Evolutionary conservation across 2,113 vertebrate genomes (phyloP).

Genomic region (Oenanthe melanoleuca): DNA sequence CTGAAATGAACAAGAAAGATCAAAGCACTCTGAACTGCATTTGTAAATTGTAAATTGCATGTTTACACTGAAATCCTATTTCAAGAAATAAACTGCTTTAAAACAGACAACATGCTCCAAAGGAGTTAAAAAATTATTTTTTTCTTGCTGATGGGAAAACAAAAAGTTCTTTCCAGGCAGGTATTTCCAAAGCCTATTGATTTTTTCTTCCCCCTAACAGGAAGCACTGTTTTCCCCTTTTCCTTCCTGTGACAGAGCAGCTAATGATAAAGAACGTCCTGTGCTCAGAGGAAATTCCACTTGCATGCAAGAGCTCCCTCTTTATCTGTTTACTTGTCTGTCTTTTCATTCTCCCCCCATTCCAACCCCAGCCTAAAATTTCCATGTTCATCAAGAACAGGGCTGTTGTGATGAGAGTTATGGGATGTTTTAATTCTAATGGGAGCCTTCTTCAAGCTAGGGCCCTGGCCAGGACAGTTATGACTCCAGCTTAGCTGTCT

Average conservation of each 20-base stretch:
- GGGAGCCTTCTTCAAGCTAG: conserved; percentile 63
- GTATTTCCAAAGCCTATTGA: conserved; percentile 53
- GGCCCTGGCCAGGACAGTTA: conserved; percentile 57
- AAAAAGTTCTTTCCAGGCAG: conserved; percentile 43
- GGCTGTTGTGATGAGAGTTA: conserved; percentile 52
- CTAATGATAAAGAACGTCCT: conserved; percentile 76
- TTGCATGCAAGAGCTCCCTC: conserved; percentile 64
- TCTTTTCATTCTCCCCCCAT: not conserved
- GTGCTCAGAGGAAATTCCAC: conserved; percentile 71
- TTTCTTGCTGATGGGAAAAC: not conserved
- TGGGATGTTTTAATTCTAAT: conserved; percentile 65
- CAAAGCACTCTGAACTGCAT: not conserved
- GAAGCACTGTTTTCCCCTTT: conserved; percentile 73
- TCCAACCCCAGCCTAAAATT: not conserved
- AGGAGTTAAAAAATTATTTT: conserved; percentile 26
- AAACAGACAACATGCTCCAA: not conserved
- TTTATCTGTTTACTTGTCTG: conserved; percentile 56
- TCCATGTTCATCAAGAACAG: conserved; percentile 53
- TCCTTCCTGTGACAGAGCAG: conserved; percentile 73
- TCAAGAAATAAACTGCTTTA: not conserved
- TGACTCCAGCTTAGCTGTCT: conserved; percentile 73
- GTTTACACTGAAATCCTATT: not conserved
- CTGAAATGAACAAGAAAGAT: not conserved
- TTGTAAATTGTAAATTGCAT: not conserved
- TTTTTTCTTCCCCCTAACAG: conserved; percentile 59